phyloP scores from a whole-genome alignment of 2,888 invertebrate genomes.

The Chrysina gloriosa region DNA sequence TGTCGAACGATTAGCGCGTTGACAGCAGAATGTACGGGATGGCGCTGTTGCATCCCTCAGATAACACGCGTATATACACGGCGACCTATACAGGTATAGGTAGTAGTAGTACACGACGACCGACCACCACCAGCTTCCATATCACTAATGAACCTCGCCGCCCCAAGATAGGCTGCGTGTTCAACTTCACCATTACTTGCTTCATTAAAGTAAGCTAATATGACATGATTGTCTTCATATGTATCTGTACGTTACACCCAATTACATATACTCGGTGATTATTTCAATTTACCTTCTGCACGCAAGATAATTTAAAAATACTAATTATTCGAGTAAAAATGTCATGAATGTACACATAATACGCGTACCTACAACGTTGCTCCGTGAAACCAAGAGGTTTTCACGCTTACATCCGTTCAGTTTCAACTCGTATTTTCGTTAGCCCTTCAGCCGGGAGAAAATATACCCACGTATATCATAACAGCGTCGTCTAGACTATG shows the following conservation, averaged over 20 bases:
- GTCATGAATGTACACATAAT: constrained; percentile 34
- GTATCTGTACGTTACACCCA: constrained; percentile 63
- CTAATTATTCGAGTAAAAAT: constrained; percentile 34
- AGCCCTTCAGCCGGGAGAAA: background rate
- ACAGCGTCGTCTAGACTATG: constrained; percentile 31
- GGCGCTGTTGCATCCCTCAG: constrained; percentile 36
- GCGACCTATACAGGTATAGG: background rate
- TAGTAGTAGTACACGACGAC: background rate
- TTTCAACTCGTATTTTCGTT: background rate
- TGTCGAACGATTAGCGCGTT: constrained; percentile 57
- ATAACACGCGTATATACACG: constrained; percentile 20
- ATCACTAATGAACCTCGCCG: constrained; percentile 55
- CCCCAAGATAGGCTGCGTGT: constrained; percentile 56
- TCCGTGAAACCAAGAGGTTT: background rate
- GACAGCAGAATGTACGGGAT: constrained; percentile 56
- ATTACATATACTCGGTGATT: constrained; percentile 60
- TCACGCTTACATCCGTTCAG: background rate
- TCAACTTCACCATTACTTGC: constrained; percentile 60
- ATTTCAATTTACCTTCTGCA: constrained; percentile 59
- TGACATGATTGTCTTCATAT: constrained; percentile 63
- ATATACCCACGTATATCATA: background rate
- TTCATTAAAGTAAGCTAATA: constrained; percentile 64
- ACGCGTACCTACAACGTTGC: constrained; percentile 3
- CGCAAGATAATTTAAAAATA: constrained; percentile 52
- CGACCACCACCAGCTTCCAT: constrained; percentile 48